Evolutionary conservation across 2,888 invertebrate species (phyloP), one percentile per base, ranked within the genome.

Genomic region (Brassicogethes aeneus): DNA sequence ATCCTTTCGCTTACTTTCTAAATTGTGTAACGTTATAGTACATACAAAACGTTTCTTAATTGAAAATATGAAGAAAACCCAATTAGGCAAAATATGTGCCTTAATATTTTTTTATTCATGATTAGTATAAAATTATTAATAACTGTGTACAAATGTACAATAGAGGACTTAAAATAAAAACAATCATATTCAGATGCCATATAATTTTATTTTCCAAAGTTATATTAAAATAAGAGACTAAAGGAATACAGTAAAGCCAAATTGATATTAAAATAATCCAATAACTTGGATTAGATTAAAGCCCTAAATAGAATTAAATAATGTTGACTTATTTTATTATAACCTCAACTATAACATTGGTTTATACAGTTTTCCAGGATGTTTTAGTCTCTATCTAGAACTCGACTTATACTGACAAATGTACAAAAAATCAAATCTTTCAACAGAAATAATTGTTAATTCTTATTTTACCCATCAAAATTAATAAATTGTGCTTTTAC

Each of bases 181-280:
- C n/a, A n/a, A n/a, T n/a, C n/a, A n/a, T n/a, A n/a, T n/a, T 23
- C 23, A 23, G 23, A 23, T 23, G 10, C 10, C 23, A 23, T 5
- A 23, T 23, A 23, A 7, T 23, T 23, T 23, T 23, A 23, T 23
- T 23, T 23, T 23, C 23, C 23, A 23, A 23, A 23, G 5, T 7
- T 23, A 23, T 23, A 23, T 7, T 23, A 23, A 23, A n/a, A n/a
- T n/a, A n/a, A 23, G 23, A 23, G 23, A 23, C 23, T 23, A 23
- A 23, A 23, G 23, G 23, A 23, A 23, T 23, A 23, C 23, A 23
- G 23, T 23, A 23, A 23, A 23, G 23, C 23, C 23, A 23, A 23
- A 23, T 23, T 23, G 5, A 23, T 23, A 23, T 23, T 23, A 23
- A 23, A 23, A 23, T 23, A 23, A 7, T 23, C 10, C 5, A 23